Base-by-base conservation (phyloP, 1,140 invertebrate genomes). In the Cyphomyrmex costatus region DNA sequence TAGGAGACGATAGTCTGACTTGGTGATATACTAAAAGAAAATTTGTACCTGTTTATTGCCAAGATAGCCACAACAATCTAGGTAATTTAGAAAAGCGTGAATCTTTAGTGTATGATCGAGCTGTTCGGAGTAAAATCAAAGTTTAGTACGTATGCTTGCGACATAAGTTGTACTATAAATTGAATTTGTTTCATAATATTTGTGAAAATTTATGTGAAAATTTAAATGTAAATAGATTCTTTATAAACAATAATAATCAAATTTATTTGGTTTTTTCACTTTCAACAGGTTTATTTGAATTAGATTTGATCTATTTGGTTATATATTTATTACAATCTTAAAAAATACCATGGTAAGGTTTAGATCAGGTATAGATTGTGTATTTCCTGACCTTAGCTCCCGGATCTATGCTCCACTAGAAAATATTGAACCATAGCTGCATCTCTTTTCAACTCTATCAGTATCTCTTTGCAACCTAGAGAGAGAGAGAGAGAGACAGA, bases 201-300 rank as follows among this genome's bases (percentile, higher is more conserved):
- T 4, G n/a, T 4, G n/a, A 74, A n/a, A 21, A 74, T 14, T 73
- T 3, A 42, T 42, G 7, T 42, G 2, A 42, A 42, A 42, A 42
- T 42, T 42, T 42, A 42, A 42, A 42, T 42, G 10, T 42, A 12
- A 42, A 42, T 4, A 33, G 5, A 42, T 42, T 42, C n/a, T 42
- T 42, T 42, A 0, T 36, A 36, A 42, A 42, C 36, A 42, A 42
- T 42, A 42, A 1, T 42, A 10, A 42, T 42, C 8, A 10, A 42
- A 42, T 56, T 56, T 56, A 14, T 14, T 73, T 58, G 16, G n/a
- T n/a, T n/a, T n/a, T n/a, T n/a, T 74, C 19, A 65, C 6, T 68
- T 63, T 2, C 27, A 12, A 46, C 5, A 33, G 6, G 3, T n/a
- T 65, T 65, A 36, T 21, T 27, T 65, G 3, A 21, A 7, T 42